phyloP scores from a whole-genome alignment of 2,797 vertebrate species.

The Ara ararauna region DNA sequence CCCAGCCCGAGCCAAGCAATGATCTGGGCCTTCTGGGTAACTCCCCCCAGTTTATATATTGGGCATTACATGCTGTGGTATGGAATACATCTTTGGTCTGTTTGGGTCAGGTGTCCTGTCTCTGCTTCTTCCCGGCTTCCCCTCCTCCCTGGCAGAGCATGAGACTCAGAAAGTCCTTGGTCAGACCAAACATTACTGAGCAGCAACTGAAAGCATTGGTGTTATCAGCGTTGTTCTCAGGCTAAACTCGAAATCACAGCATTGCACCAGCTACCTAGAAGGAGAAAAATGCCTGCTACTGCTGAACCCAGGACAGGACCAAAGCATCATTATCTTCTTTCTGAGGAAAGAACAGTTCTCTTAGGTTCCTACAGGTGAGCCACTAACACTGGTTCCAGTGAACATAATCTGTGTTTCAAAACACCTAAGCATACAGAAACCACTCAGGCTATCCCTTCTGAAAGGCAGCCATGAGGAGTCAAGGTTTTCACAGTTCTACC shows the following conservation, averaged over 20 bases:
- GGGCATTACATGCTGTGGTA: too few relatives aligned
- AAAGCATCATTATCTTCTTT: background rate
- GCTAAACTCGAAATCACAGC: background rate
- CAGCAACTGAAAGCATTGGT: background rate
- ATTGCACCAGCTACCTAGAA: background rate
- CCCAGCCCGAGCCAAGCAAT: too few relatives aligned
- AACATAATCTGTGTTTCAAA: background rate
- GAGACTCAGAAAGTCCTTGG: background rate
- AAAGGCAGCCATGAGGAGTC: fast-evolving
- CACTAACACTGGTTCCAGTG: background rate
- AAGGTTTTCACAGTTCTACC: background rate
- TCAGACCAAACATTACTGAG: background rate
- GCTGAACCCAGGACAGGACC: background rate
- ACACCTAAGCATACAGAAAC: background rate
- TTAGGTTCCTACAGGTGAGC: background rate
- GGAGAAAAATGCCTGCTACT: background rate
- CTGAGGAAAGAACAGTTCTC: background rate
- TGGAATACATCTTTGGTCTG: too few relatives aligned
- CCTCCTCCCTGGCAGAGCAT: background rate
- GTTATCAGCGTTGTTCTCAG: background rate
- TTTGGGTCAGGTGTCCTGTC: too few relatives aligned
- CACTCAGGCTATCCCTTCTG: background rate
- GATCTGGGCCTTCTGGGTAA: too few relatives aligned
- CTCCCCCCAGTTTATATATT: too few relatives aligned
- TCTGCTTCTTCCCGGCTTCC: too few relatives aligned